These are phyloP conservation scores for Carettochelys insculpta DNA, from an alignment of 2,113 vertebrate species.

Conservation along the genomic window DNA sequence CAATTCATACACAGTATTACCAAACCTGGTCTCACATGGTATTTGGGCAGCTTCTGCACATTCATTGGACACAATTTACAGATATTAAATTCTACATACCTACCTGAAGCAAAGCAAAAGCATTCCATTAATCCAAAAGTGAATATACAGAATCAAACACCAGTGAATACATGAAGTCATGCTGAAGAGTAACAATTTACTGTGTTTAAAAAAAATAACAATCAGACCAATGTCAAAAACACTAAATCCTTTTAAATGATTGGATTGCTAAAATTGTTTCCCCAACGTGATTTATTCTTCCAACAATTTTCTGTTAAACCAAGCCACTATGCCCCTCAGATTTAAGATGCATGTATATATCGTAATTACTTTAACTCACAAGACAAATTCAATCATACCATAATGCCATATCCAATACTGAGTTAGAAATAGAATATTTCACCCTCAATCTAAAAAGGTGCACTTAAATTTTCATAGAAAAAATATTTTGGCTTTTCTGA, in stretches of 20 bases:
- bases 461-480: background rate
- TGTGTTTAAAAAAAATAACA: constrained; percentile 29
- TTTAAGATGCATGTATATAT: background rate
- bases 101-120: constrained; percentile 31
- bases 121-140: constrained; percentile 55
- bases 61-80: constrained; percentile 58
- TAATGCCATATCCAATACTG: too few species aligned
- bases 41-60: constrained; percentile 11
- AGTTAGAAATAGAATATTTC: background rate
- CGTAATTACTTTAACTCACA: background rate
- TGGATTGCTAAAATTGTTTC: background rate
- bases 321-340: background rate
- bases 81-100: background rate
- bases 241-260: background rate
- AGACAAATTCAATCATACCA: background rate
- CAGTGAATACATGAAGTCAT: constrained; percentile 41
- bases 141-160: constrained; percentile 15
- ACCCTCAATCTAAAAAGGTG: background rate
- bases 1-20: constrained; percentile 7
- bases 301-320: background rate
- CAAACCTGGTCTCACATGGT: constrained; percentile 44
- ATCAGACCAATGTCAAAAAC: background rate
- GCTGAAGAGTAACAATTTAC: background rate
- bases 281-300: background rate
- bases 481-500: background rate